These are phyloP conservation scores for Callaeas wilsoni DNA, from an alignment of 2,113 vertebrate species.

Conservation along the genomic window DNA sequence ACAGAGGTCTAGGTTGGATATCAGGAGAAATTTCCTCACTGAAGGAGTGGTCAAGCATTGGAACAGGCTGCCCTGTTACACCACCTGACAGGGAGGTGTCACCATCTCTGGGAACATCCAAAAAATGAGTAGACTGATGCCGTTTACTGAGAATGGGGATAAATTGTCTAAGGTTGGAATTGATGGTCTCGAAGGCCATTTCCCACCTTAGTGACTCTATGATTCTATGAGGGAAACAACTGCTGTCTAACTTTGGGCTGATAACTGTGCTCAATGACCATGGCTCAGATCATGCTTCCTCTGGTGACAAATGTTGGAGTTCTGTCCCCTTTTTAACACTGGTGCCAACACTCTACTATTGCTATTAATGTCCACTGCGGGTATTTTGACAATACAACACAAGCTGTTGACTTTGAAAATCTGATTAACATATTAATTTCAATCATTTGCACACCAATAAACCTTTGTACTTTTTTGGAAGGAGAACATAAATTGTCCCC, in stretches of 20 bases:
- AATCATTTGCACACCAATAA: not conserved
- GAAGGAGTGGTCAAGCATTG: not conserved
- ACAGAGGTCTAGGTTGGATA: not conserved
- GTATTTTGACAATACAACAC: not conserved
- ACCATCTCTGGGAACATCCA: not conserved
- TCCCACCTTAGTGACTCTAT: not conserved
- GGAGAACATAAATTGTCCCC: not conserved
- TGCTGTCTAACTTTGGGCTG: not conserved
- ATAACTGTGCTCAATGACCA: not conserved
- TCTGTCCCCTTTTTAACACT: not conserved
- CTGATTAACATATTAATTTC: not conserved
- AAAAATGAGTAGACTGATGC: accelerated
- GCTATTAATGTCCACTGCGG: not conserved
- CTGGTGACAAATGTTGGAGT: not conserved
- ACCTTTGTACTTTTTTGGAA: not conserved
- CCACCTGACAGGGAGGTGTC: accelerated
- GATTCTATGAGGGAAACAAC: not conserved
- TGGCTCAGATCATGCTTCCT: not conserved
- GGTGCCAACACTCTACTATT: not conserved
- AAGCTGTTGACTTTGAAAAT: not conserved
- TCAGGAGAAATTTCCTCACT: not conserved
- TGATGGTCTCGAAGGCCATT: not conserved
- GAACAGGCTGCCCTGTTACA: not conserved
- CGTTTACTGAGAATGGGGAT: not conserved
- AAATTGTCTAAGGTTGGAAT: not conserved